Evolutionary conservation across 2,113 vertebrate genomes (phyloP).

Genomic region (Picathartes gymnocephalus): DNA sequence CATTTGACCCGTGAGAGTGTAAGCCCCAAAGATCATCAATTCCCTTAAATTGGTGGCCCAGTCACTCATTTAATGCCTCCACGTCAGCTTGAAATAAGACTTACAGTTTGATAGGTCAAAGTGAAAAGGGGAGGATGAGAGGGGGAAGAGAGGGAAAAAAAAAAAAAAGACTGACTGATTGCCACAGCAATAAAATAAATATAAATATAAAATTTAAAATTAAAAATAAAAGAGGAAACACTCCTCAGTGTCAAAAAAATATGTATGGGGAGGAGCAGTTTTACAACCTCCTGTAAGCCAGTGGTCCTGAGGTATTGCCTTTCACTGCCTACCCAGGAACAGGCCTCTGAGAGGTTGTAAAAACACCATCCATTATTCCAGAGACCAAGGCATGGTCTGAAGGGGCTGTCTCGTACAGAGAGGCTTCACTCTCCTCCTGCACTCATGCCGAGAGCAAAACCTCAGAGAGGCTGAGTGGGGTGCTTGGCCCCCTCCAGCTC

Average conservation of each 20-base stretch:
- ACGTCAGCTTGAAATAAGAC: slow-evolving; percentile 31
- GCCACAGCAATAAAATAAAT: not conserved
- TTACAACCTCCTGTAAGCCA: not conserved
- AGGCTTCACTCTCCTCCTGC: not conserved
- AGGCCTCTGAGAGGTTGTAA: not conserved
- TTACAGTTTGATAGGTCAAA: slow-evolving; percentile 3
- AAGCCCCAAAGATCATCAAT: slow-evolving; percentile 42
- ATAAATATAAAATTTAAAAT: not conserved
- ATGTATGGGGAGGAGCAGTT: not conserved
- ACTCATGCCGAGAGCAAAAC: not conserved
- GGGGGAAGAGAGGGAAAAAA: fast-evolving
- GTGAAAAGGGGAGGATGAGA: not conserved
- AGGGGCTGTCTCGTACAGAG: fast-evolving
- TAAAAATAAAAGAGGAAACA: not conserved
- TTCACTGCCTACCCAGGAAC: not conserved
- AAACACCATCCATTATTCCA: slow-evolving; percentile 17
- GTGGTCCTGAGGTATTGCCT: not conserved
- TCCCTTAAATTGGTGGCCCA: not conserved
- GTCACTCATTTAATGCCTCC: slow-evolving; percentile 8
- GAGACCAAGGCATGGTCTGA: not conserved
- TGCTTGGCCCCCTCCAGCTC: not conserved
- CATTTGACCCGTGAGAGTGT: slow-evolving; percentile 28
- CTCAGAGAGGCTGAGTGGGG: no score
- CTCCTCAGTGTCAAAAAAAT: not conserved
- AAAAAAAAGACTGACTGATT: not conserved